Percentiles rank a stretch among this genome's conserved stretches.
Evolutionary conservation across 2,888 invertebrate genomes (phyloP).

Genomic region (Pasiphila rectangulata): DNA sequence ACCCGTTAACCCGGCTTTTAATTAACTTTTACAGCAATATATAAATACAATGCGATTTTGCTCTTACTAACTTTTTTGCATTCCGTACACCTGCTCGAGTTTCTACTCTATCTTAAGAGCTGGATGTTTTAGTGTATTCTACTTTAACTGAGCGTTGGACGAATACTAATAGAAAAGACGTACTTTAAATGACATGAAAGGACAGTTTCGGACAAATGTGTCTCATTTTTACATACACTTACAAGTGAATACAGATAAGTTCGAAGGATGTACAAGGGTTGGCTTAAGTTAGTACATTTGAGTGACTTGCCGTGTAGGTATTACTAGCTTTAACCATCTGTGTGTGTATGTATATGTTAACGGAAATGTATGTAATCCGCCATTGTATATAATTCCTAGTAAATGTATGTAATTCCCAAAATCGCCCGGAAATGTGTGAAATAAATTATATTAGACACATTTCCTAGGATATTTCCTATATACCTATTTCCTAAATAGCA

Average conservation of each 20-base stretch:
- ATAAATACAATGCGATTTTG: constrained; percentile 25
- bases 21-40: constrained; percentile 44
- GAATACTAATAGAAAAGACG: constrained; percentile 24
- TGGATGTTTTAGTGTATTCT: constrained; percentile 25
- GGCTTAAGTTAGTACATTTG: too few species aligned
- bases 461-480: too few species aligned
- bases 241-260: constrained; percentile 10
- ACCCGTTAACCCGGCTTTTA: constrained; percentile 43
- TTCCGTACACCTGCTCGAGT: constrained; percentile 24
- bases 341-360: too few species aligned
- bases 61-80: constrained; percentile 20
- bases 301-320: too few species aligned
- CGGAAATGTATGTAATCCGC: too few species aligned
- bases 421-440: too few species aligned
- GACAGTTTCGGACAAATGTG: constrained; percentile 14
- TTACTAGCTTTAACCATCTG: too few species aligned
- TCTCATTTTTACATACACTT: constrained; percentile 17
- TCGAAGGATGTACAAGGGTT: too few species aligned
- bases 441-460: too few species aligned
- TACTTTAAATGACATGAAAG: constrained; percentile 17
- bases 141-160: constrained; percentile 15
- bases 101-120: constrained; percentile 20
- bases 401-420: too few species aligned
- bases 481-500: too few species aligned
- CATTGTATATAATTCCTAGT: too few species aligned